Percentiles rank a stretch among this genome's conserved stretches.
phyloP scores from a whole-genome alignment of 2,888 invertebrate genomes.

The Megamerina dolium region DNA sequence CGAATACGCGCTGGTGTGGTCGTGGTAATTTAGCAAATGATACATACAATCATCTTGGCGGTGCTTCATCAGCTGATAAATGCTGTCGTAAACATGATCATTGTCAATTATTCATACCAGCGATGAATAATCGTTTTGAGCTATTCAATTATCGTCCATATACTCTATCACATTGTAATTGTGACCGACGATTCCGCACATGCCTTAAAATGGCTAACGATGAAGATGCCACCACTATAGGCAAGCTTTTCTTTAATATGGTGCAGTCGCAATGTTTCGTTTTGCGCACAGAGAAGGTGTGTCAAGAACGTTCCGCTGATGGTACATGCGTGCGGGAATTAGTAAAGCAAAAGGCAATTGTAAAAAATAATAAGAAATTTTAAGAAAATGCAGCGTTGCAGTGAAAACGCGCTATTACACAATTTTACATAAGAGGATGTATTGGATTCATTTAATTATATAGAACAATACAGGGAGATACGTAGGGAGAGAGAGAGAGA shows the following conservation, averaged over 20 bases:
- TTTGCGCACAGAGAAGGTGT: conserved; percentile 70
- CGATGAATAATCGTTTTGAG: conserved; percentile 76
- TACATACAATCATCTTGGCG: conserved; percentile 76
- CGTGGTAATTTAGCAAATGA: conserved; percentile 71
- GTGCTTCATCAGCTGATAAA: conserved; percentile 74
- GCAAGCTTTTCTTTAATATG: conserved; percentile 90
- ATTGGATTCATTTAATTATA: too few relatives aligned
- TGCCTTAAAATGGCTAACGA: conserved; percentile 85
- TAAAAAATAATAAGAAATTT: conserved; percentile 61
- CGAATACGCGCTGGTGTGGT: conserved; percentile 93
- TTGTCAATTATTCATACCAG: conserved; percentile 79
- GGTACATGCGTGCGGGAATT: conserved; percentile 69
- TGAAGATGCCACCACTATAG: conserved; percentile 82
- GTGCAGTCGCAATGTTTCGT: conserved; percentile 93
- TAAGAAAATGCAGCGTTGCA: conserved; percentile 25
- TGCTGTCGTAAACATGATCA: conserved; percentile 87
- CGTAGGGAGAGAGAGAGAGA: too few relatives aligned
- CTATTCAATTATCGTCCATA: conserved; percentile 85
- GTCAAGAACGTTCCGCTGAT: conserved; percentile 72
- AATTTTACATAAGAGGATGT: too few relatives aligned
- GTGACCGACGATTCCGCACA: conserved; percentile 85
- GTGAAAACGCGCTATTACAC: too few relatives aligned
- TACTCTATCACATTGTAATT: conserved; percentile 86
- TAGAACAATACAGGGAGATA: too few relatives aligned
- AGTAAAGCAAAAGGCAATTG: conserved; percentile 64